Evolutionary conservation across 2,113 vertebrate genomes (phyloP), one percentile per base, ranked within the genome.

Genomic region (Gobiocypris rarus): DNA sequence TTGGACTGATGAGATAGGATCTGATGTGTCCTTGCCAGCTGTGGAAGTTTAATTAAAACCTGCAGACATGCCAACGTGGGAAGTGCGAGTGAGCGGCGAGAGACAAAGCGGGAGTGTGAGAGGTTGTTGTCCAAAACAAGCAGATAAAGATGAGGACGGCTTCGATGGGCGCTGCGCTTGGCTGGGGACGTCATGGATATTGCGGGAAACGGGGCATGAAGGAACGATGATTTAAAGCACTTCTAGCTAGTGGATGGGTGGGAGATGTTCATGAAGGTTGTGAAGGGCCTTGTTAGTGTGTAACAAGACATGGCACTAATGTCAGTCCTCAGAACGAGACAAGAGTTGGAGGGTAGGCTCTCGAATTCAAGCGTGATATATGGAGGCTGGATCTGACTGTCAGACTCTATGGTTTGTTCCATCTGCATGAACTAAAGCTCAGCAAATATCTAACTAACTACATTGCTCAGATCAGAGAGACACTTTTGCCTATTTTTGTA

Each of bases 1-100:
- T 14, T 70, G 75, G 50, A 80, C 38, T 89, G 85, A 88, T 84
- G 85, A 86, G 87, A 87, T 86, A 84, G 69, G 75, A 83, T 71
- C 84, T 80, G 87, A 89, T 89, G 69, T 88, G 85, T 82, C 83
- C 71, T 87, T 81, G 81, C 88, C 86, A 87, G 87, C 74, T 85
- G 83, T 84, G 86, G 84, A 81, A 78, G 83, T 78, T 86, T 89
- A 89, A 88, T 89, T 88, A 89, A 87, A 88, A 85, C 79, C 81
- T 70, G 73, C 17, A 81, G 85, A 17, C 80, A 56, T 38, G 58
- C 65, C 67, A 67, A 74, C 24, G 56, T 50, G 24, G 38, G 61
- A 41, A 81, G 41, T 56, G 75, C 15, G 56, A 77, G 59, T 41
- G 59, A 65, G 81, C 61, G 41, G 22, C 65, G 43, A 34, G 59